Evolutionary conservation across 2,113 vertebrate species (phyloP).

Genomic region (Lampris incognitus): DNA sequence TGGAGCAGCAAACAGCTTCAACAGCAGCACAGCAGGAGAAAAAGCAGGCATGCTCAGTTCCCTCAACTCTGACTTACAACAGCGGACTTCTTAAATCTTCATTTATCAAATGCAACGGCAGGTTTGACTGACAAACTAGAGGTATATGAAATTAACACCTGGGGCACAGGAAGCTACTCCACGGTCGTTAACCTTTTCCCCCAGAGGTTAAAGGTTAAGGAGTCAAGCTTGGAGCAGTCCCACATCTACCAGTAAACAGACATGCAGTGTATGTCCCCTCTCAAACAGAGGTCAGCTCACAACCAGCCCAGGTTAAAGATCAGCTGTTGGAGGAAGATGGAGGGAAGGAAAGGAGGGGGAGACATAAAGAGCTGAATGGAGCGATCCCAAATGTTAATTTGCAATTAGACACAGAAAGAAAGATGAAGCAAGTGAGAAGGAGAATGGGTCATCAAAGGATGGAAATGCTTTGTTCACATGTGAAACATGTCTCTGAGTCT

Average conservation of each 20-base stretch:
- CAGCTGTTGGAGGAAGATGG: not conserved
- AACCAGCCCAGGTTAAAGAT: slow-evolving; percentile 21
- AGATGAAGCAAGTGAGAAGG: not conserved
- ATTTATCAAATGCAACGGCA: too few relatives aligned
- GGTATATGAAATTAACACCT: not conserved
- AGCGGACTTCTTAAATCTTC: too few relatives aligned
- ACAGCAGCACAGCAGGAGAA: too few relatives aligned
- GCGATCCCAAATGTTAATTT: too few relatives aligned
- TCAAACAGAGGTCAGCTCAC: slow-evolving; percentile 30
- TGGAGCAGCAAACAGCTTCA: too few relatives aligned
- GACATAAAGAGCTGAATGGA: too few relatives aligned
- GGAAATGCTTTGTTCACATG: slow-evolving; percentile 4
- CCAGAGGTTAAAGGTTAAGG: slow-evolving; percentile 31
- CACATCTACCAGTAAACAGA: slow-evolving; percentile 3
- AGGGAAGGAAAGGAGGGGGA: too few relatives aligned
- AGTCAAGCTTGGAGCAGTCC: slow-evolving; percentile 17
- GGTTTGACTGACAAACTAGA: too few relatives aligned
- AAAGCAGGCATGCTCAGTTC: too few relatives aligned
- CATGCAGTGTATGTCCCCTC: not conserved
- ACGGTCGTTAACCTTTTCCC: slow-evolving; percentile 10
- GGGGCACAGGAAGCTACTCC: slow-evolving; percentile 1
- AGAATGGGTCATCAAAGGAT: slow-evolving; percentile 1
- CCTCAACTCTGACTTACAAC: too few relatives aligned
- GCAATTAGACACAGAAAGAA: too few relatives aligned
- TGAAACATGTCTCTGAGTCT: too few relatives aligned